phyloP scores from a whole-genome alignment of 2,888 invertebrate genomes.

The Lasioglossum calceatum region DNA sequence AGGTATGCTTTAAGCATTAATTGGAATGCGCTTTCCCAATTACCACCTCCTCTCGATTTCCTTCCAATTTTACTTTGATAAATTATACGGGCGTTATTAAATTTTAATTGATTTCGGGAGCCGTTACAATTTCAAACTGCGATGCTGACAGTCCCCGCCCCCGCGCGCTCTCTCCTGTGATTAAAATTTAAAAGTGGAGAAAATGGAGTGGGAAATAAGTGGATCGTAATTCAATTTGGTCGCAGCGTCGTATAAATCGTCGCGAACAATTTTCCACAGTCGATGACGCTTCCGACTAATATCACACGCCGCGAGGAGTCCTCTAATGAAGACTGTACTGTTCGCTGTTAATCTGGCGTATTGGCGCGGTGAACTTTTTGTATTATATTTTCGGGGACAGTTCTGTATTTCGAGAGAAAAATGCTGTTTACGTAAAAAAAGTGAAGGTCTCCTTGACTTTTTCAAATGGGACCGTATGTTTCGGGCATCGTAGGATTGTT shows the following conservation, averaged over 20 bases:
- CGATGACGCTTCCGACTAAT: not conserved
- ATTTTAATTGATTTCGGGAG: constrained; percentile 34
- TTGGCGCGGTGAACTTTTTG: not conserved
- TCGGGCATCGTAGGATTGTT: too few species aligned
- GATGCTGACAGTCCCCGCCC: constrained; percentile 13
- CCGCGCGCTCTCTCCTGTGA: not conserved
- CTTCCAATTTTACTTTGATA: constrained; percentile 54
- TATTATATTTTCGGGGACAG: too few species aligned
- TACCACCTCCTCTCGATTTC: constrained; percentile 53
- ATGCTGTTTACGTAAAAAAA: too few species aligned
- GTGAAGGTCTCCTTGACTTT: too few species aligned
- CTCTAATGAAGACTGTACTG: not conserved
- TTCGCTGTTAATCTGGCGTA: not conserved
- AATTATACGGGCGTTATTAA: constrained; percentile 46
- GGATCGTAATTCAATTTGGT: constrained; percentile 6
- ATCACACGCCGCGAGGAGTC: not conserved
- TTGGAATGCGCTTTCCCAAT: constrained; percentile 53
- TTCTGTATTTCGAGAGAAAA: too few species aligned
- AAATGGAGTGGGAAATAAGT: constrained; percentile 3
- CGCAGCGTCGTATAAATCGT: not conserved
- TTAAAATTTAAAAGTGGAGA: constrained; percentile 16
- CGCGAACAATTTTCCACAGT: not conserved
- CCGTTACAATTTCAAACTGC: constrained; percentile 49
- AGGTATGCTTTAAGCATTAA: constrained; percentile 54
- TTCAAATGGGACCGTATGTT: too few species aligned